Evolutionary conservation across 2,113 vertebrate species (phyloP).

Genomic region (Falcunculus frontatus): DNA sequence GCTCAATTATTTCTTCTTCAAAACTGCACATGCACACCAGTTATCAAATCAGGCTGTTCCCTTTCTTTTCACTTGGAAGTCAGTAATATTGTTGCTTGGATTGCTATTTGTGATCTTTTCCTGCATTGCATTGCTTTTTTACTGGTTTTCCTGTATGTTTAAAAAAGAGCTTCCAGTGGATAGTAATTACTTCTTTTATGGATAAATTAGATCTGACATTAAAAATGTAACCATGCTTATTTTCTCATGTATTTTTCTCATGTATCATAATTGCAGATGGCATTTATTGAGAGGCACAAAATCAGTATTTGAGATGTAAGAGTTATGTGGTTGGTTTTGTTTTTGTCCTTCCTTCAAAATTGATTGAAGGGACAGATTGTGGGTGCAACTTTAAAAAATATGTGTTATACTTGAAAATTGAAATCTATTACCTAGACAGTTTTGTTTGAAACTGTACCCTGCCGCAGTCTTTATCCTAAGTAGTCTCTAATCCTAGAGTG

Average conservation of each 20-base stretch:
- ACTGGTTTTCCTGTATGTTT: neutral
- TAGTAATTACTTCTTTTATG: neutral
- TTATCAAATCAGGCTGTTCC: neutral
- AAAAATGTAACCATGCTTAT: neutral
- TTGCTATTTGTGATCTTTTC: neutral
- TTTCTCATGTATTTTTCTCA: neutral
- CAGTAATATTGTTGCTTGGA: neutral
- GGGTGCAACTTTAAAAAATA: neutral
- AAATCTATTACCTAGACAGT: neutral
- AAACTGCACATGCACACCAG: neutral
- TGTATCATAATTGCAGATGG: neutral
- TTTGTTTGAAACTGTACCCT: neutral
- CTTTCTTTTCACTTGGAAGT: neutral
- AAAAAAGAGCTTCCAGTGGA: neutral
- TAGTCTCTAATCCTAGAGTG: neutral
- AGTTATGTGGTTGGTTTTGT: neutral
- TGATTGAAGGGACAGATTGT: neutral
- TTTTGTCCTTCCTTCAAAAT: neutral
- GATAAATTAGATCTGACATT: neutral
- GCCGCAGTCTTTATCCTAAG: neutral
- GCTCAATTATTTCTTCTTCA: neutral
- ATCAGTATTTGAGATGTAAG: neutral
- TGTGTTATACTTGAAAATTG: neutral
- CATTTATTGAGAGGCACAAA: neutral
- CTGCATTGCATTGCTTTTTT: neutral